These are phyloP conservation scores for Nipponacmea schrenckii DNA, from an alignment of 2,888 invertebrate species.

Conservation along the genomic window DNA sequence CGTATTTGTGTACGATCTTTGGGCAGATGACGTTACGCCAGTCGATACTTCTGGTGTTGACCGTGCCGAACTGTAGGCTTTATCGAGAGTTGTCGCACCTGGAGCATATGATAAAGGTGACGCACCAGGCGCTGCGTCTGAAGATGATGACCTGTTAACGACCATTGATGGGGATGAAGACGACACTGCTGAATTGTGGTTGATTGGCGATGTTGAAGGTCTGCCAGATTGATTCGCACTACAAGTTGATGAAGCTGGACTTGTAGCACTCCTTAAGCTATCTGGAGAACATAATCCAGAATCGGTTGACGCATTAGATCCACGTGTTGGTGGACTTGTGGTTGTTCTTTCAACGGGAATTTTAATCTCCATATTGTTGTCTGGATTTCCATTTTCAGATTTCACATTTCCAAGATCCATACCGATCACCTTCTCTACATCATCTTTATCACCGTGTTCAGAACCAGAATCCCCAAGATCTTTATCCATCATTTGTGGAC, in stretches of 20 bases:
- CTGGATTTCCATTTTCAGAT: conserved; percentile 14
- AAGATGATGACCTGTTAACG: not conserved
- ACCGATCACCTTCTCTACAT: conserved; percentile 10
- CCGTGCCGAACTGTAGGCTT: not conserved
- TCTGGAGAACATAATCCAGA: conserved; percentile 38
- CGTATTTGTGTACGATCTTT: not conserved
- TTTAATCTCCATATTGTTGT: conserved; percentile 10
- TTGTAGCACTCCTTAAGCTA: conserved; percentile 35
- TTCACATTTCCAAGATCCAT: conserved; percentile 3
- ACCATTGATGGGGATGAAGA: not conserved
- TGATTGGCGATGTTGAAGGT: conserved; percentile 16
- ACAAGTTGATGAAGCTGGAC: conserved; percentile 31
- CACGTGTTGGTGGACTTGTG: conserved; percentile 32
- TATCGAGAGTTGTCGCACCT: not conserved
- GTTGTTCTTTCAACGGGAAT: conserved; percentile 15
- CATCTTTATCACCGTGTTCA: conserved; percentile 10
- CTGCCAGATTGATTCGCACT: conserved; percentile 14
- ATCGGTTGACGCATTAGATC: conserved; percentile 33
- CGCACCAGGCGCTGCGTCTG: not conserved
- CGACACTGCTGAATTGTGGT: not conserved
- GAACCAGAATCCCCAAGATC: conserved; percentile 18
- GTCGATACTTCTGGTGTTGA: not conserved
- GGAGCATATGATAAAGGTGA: conserved; percentile 7
- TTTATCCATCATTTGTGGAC: conserved; percentile 10
- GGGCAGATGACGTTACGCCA: not conserved